Percentiles rank a stretch among this genome's conserved stretches.
Evolutionary conservation across 2,113 vertebrate genomes (phyloP).

Genomic region (Stigmatopora argus): DNA sequence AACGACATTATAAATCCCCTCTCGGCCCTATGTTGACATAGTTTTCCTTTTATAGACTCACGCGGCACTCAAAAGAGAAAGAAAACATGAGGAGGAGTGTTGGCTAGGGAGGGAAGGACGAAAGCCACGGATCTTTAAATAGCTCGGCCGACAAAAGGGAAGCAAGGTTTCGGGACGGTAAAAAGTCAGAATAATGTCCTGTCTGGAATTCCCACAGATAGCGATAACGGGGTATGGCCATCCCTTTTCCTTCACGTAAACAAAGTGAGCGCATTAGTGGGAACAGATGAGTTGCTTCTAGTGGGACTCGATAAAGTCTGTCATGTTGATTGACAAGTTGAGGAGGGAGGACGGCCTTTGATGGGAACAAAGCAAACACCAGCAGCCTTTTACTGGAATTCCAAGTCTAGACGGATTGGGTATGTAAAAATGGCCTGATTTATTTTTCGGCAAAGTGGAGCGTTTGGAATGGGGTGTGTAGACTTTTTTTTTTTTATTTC

Average conservation of each 20-base stretch:
- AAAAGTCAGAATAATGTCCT: slow-evolving; percentile 53
- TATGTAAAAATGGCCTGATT: neutral
- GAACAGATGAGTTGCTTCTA: neutral
- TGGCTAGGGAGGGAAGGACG: slow-evolving; percentile 4
- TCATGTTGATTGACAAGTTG: slow-evolving; percentile 3
- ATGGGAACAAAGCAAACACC: slow-evolving; percentile 57
- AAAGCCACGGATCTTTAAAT: slow-evolving; percentile 33
- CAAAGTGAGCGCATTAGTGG: neutral
- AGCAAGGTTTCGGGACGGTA: slow-evolving; percentile 49
- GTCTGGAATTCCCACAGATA: slow-evolving; percentile 29
- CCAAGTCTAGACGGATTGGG: slow-evolving; percentile 1
- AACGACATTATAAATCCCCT: neutral
- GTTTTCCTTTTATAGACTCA: slow-evolving; percentile 68
- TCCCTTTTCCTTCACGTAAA: neutral
- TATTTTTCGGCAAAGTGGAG: neutral
- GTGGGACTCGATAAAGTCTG: neutral
- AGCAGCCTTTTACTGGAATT: slow-evolving; percentile 56
- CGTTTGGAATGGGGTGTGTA: neutral
- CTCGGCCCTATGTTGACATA: slow-evolving; percentile 35
- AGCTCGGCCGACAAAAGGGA: slow-evolving; percentile 26
- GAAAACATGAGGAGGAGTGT: neutral
- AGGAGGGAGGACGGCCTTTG: slow-evolving; percentile 43
- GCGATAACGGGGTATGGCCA: neutral
- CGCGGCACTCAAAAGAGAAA: slow-evolving; percentile 13
- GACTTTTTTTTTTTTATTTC: neutral